Evolutionary conservation across 2,888 invertebrate species (phyloP).

Genomic region (Chloromyia formosa): DNA sequence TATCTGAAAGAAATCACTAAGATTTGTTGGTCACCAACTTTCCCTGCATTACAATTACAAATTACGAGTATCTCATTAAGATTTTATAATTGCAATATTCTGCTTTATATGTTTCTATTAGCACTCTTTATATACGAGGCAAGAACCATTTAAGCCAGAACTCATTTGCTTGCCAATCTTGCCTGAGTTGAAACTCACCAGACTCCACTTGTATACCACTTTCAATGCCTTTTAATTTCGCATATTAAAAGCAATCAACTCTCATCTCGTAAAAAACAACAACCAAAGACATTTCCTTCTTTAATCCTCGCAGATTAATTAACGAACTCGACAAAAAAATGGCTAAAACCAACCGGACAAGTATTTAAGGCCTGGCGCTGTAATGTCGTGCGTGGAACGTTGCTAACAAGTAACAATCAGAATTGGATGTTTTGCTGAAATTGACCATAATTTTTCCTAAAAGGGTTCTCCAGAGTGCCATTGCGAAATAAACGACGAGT

Average conservation of each 20-base stretch:
- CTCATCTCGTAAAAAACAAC: not conserved
- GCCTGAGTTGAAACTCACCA: too few species aligned
- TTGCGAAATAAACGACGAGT: not conserved
- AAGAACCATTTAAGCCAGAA: too few species aligned
- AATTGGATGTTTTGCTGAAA: slow-evolving; percentile 24
- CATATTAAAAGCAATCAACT: slow-evolving; percentile 24
- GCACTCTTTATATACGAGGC: too few species aligned
- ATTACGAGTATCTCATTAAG: too few species aligned
- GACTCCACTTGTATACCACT: too few species aligned
- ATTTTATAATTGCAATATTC: too few species aligned
- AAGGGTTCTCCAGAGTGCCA: slow-evolving; percentile 3
- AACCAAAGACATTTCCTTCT: slow-evolving; percentile 12
- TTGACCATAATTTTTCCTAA: slow-evolving; percentile 33
- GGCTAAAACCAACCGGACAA: not conserved
- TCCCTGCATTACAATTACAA: too few species aligned
- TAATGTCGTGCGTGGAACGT: not conserved
- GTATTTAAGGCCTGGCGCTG: not conserved
- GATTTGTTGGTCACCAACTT: too few species aligned
- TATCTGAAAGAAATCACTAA: too few species aligned
- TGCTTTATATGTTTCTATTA: too few species aligned
- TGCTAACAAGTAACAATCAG: slow-evolving; percentile 23
- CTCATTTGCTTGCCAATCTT: too few species aligned
- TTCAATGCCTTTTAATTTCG: slow-evolving; percentile 18
- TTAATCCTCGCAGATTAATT: slow-evolving; percentile 35
- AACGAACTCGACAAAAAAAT: not conserved